These are phyloP conservation scores for Metellina segmentata DNA, from an alignment of 2,888 invertebrate genomes.

Conservation along the genomic window DNA sequence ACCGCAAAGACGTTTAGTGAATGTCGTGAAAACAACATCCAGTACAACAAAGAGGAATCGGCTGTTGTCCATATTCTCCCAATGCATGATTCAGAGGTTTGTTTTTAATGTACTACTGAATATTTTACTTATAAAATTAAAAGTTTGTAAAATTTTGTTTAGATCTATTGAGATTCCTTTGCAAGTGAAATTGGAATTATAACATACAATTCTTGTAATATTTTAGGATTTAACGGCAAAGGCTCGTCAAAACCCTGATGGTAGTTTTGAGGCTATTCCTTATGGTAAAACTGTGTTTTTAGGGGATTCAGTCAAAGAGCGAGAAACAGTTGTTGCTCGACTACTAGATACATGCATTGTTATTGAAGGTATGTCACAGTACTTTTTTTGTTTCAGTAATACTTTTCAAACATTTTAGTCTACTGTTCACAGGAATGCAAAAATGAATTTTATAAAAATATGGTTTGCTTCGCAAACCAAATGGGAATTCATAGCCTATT, in stretches of 20 bases:
- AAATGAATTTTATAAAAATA: background rate
- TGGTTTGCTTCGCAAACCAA: background rate
- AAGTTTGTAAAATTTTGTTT: background rate
- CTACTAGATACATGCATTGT: constrained; percentile 80
- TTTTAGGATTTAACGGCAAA: constrained; percentile 74
- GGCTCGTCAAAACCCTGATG: constrained; percentile 76
- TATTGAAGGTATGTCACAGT: constrained; percentile 78
- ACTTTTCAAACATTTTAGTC: background rate
- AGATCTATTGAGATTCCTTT: no score
- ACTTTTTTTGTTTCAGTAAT: background rate
- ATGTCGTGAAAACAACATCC: constrained; percentile 67
- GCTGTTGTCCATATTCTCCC: constrained; percentile 77
- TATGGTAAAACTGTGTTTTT: constrained; percentile 79
- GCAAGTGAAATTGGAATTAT: background rate
- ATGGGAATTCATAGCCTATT: no score
- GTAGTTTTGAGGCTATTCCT: constrained; percentile 76
- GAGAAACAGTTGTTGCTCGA: constrained; percentile 80
- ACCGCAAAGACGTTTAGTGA: constrained; percentile 77
- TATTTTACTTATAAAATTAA: background rate
- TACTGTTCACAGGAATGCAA: background rate
- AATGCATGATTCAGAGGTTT: constrained; percentile 74
- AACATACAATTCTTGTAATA: background rate
- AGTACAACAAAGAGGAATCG: constrained; percentile 38
- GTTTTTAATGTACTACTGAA: background rate
- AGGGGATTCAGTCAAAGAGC: constrained; percentile 80